A percentile compares a stretch with the other conserved stretches of the same genome.
These are phyloP conservation scores for Meliscaeva auricollis DNA, from an alignment of 2,888 invertebrate genomes.

Conservation along the genomic window DNA sequence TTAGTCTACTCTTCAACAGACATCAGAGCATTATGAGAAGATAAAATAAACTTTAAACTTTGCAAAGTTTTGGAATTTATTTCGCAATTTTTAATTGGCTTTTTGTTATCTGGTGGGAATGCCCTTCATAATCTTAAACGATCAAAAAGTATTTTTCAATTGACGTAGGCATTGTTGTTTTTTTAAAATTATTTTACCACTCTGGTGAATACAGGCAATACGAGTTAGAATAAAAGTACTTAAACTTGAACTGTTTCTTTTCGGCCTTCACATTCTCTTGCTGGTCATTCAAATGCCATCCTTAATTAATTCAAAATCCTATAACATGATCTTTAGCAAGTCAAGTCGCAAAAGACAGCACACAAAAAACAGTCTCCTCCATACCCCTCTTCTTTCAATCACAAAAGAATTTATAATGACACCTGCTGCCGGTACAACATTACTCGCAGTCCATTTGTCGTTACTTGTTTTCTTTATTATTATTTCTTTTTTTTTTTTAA, in stretches of 20 bases:
- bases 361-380: not conserved
- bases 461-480: constrained; percentile 28
- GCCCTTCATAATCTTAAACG: too few relatives aligned
- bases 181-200: too few relatives aligned
- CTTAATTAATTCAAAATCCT: constrained; percentile 19
- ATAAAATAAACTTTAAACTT: too few relatives aligned
- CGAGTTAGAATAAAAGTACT: not conserved
- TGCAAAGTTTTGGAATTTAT: too few relatives aligned
- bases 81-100: too few relatives aligned
- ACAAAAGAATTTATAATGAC: not conserved
- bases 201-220: too few relatives aligned
- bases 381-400: not conserved
- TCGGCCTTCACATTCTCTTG: not conserved
- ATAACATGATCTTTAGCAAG: not conserved
- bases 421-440: constrained; percentile 7
- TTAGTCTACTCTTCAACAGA: too few relatives aligned
- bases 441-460: constrained; percentile 14
- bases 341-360: not conserved
- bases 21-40: too few relatives aligned
- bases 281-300: constrained; percentile 24
- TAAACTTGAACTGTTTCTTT: too few relatives aligned
- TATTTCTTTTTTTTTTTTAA: not conserved
- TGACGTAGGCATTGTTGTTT: too few relatives aligned
- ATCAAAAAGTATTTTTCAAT: too few relatives aligned
- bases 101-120: too few relatives aligned